Base-by-base conservation (phyloP, 2,888 invertebrate species). In the Elgonia sp. region DNA sequence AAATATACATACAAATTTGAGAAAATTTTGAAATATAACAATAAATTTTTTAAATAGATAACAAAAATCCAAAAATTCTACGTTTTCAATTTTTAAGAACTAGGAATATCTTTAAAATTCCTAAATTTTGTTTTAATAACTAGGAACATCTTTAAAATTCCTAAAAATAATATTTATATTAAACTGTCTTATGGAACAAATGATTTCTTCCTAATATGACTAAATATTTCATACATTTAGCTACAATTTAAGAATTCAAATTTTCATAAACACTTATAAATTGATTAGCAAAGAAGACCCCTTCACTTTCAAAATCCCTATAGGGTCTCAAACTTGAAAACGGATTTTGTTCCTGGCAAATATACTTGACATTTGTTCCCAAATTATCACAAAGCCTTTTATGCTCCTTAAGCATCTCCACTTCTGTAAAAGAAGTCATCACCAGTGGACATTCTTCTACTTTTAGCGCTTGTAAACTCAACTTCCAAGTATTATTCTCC, bases 261-360 rank as follows among this genome's bases (percentile, higher is more conserved):
- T 90, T 89, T 46, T 88, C 65, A 79, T 93, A 94, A 80, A 93
- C 89, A 46, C 91, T 89, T 12, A 94, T 39, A 84, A 92, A 93
- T 55, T 93, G 91, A 90, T 94, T 94, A 67, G 92, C 92, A 89
- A 92, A 93, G 80, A 90, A 93, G 84, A 94, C 89, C 20, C 89
- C 91, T 40, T 92, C 93, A 50, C 86, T 92, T 84, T 92, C 93
- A 75, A 92, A 92, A 89, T 94, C 92, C 86, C 94, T 92, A 72
- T 91, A 89, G 8, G 93, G 93, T 85, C 92, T 91, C 37, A 93
- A 77, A 81, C 93, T 92, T 0, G 91, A 90, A 73, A 91, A 94
- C 29, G 91, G 91, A 90, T 94, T 94, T 40, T 77, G 88, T 65
- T 89, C 90, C 10, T 81, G 90, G 39, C 82, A 91, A 65, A 87